These are phyloP conservation scores for Spodoptera litura DNA, from an alignment of 1,140 invertebrate genomes.

Conservation along the genomic window DNA sequence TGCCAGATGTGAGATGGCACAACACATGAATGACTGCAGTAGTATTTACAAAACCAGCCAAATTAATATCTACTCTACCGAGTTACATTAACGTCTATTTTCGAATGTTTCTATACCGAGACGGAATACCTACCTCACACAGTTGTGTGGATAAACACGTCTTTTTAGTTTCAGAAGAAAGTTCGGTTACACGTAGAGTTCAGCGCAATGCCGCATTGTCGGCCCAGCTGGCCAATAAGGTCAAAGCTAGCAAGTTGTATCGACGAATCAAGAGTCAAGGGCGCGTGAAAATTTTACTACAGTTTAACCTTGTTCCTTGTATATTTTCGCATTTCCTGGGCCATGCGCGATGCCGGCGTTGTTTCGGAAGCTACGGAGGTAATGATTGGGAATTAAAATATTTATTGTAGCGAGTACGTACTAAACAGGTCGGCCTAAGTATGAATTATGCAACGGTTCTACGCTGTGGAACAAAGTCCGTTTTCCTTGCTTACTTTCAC, in stretches of 20 bases:
- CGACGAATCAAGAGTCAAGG: conserved; percentile 47
- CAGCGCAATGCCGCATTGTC: conserved; percentile 57
- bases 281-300: conserved; percentile 40
- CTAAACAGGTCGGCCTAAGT: conserved; percentile 1
- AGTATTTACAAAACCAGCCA: conserved; percentile 10
- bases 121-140: conserved; percentile 20
- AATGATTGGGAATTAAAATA: conserved; percentile 4
- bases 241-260: conserved; percentile 42
- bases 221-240: conserved; percentile 46
- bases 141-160: conserved; percentile 24
- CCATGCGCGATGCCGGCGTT: background rate
- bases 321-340: conserved; percentile 4
- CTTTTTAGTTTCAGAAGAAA: conserved; percentile 46
- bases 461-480: background rate
- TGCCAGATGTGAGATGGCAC: conserved; percentile 52
- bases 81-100: conserved; percentile 28
- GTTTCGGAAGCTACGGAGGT: background rate
- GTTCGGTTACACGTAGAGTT: conserved; percentile 42
- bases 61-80: conserved; percentile 45
- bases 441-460: conserved; percentile 25
- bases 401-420: background rate
- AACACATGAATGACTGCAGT: conserved; percentile 53
- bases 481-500: conserved; percentile 21
- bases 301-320: conserved; percentile 22
- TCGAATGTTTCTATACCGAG: background rate